A percentile compares a stretch with the other conserved stretches of the same genome.
These are phyloP conservation scores for Carcinoscorpius rotundicauda DNA, from an alignment of 1,140 invertebrate genomes.

Conservation along the genomic window DNA sequence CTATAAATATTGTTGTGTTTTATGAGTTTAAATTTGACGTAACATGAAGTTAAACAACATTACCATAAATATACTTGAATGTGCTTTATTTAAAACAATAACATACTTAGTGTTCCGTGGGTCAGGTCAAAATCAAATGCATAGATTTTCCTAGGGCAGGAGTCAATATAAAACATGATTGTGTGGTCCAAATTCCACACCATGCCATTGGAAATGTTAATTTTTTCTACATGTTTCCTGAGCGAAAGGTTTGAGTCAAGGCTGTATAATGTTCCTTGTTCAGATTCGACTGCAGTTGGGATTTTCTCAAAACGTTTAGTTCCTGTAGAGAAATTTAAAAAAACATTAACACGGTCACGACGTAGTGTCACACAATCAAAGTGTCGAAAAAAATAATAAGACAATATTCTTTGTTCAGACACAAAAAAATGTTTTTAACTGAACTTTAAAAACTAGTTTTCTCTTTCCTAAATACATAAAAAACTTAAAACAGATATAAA, in stretches of 20 bases:
- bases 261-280: constrained; percentile 20
- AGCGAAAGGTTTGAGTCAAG: constrained; percentile 7
- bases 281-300: constrained; percentile 22
- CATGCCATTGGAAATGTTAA: constrained; percentile 63
- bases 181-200: constrained; percentile 56
- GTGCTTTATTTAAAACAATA: too few relatives aligned
- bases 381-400: not conserved
- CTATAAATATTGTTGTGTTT: too few relatives aligned
- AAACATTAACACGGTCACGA: not conserved
- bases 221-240: constrained; percentile 21
- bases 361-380: not conserved
- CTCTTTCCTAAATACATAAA: too few relatives aligned
- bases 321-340: constrained; percentile 39
- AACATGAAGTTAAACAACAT: too few relatives aligned
- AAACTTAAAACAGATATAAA: constrained; percentile 53
- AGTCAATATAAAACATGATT: constrained; percentile 40
- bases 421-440: not conserved
- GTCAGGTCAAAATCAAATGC: constrained; percentile 60
- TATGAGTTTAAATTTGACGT: too few relatives aligned
- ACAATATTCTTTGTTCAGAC: not conserved
- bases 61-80: too few relatives aligned
- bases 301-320: constrained; percentile 30
- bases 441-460: too few relatives aligned
- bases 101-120: too few relatives aligned
- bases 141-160: constrained; percentile 30